phyloP scores from a whole-genome alignment of 2,888 invertebrate species.

The Sclerodermus sp. region DNA sequence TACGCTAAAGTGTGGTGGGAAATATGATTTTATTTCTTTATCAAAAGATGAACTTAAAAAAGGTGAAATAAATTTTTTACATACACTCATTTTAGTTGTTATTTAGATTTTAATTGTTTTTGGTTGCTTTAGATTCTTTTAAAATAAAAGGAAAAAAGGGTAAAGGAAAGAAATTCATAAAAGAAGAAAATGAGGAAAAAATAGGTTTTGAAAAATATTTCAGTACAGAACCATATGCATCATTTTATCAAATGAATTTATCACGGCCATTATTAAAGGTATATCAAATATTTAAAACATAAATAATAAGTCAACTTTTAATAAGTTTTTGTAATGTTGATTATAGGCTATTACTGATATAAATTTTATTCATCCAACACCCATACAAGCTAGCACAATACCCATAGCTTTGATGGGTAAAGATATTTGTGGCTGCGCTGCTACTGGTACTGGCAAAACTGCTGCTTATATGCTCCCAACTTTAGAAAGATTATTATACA shows the following conservation, averaged over 20 bases:
- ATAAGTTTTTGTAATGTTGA: background rate
- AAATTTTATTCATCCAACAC: constrained; percentile 92
- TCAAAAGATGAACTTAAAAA: constrained; percentile 49
- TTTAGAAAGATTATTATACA: constrained; percentile 87
- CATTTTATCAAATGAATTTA: constrained; percentile 94
- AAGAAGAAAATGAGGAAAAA: constrained; percentile 58
- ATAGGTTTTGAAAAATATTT: constrained; percentile 69
- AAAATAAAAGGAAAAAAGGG: constrained; percentile 47
- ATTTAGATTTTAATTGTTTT: constrained; percentile 1
- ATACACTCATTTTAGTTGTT: background rate
- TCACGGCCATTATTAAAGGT: constrained; percentile 89
- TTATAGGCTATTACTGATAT: constrained; percentile 77
- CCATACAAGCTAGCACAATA: constrained; percentile 94
- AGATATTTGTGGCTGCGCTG: constrained; percentile 98
- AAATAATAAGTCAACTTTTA: background rate
- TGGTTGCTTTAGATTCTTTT: constrained; percentile 39
- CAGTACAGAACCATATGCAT: constrained; percentile 66
- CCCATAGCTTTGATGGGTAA: constrained; percentile 88
- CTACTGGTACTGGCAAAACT: constrained; percentile 97
- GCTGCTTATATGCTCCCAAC: constrained; percentile 99
- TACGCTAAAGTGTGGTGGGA: constrained; percentile 60
- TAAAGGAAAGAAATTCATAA: constrained; percentile 54
- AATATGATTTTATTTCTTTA: constrained; percentile 27
- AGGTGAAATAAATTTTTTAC: constrained; percentile 37
- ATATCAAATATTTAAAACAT: constrained; percentile 18